phyloP scores from a whole-genome alignment of 2,888 invertebrate genomes.

The Perizoma flavofasciatum region DNA sequence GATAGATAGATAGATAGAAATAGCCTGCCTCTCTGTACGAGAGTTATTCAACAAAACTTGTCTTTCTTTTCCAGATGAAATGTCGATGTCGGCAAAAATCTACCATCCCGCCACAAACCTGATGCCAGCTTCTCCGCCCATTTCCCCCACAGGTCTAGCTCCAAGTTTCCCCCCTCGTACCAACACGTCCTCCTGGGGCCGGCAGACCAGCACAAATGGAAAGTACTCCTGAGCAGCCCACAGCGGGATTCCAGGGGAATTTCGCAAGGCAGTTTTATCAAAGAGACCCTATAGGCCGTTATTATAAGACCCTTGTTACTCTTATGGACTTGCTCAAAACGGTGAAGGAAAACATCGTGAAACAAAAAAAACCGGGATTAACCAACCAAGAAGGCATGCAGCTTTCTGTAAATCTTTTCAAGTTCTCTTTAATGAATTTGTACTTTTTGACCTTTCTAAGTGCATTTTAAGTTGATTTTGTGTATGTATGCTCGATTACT shows the following conservation, averaged over 20 bases:
- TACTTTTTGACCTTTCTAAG: too few relatives aligned
- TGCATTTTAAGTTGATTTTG: too few relatives aligned
- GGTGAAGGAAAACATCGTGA: neutral
- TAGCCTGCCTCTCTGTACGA: too few relatives aligned
- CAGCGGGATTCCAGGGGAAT: neutral
- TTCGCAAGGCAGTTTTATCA: constrained; percentile 2
- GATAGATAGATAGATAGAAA: too few relatives aligned
- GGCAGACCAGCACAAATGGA: constrained; percentile 67
- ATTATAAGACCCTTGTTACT: constrained; percentile 13
- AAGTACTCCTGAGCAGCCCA: constrained; percentile 56
- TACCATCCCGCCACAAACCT: constrained; percentile 77
- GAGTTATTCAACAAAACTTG: neutral
- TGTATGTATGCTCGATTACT: too few relatives aligned
- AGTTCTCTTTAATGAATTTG: too few relatives aligned
- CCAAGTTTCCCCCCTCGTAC: constrained; percentile 53
- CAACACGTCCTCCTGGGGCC: constrained; percentile 46
- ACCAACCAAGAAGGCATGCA: neutral
- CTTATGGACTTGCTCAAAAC: constrained; percentile 3
- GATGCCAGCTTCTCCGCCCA: constrained; percentile 64
- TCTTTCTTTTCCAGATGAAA: constrained; percentile 57
- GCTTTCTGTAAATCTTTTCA: neutral
- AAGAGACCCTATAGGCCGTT: neutral
- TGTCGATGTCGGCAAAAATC: constrained; percentile 65
- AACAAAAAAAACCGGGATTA: neutral
- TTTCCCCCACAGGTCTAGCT: constrained; percentile 58